Evolutionary conservation across 2,888 invertebrate species (phyloP).

Genomic region (Timema cristinae): DNA sequence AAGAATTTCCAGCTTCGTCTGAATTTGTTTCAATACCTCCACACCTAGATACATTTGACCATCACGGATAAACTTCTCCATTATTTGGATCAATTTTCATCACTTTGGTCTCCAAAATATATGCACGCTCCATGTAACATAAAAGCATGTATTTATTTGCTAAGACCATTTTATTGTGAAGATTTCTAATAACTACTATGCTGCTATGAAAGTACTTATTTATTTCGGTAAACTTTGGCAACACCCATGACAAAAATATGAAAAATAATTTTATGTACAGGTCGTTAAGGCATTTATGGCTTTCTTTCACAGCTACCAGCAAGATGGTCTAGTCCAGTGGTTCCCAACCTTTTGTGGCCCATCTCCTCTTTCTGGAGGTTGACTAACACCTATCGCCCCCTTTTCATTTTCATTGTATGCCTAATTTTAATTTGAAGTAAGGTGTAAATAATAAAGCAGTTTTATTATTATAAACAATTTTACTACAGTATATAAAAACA

Average conservation of each 20-base stretch:
- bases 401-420: no score
- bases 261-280: conserved; percentile 25
- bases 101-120: conserved; percentile 26
- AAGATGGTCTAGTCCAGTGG: no score
- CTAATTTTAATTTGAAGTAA: no score
- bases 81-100: conserved; percentile 27
- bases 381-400: no score
- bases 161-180: conserved; percentile 22
- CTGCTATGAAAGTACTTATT: conserved; percentile 30
- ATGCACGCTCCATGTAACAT: background rate
- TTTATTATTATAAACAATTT: no score
- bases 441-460: no score
- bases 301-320: conserved; percentile 24
- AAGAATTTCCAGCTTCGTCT: background rate
- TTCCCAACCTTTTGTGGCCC: no score
- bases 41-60: conserved; percentile 29
- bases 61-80: conserved; percentile 23
- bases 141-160: conserved; percentile 21
- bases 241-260: conserved; percentile 29
- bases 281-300: conserved; percentile 26
- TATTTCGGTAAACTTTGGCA: conserved; percentile 26
- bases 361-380: no score
- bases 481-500: no score
- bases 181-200: conserved; percentile 25
- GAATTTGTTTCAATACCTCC: conserved; percentile 12